Percentiles rank a stretch among this genome's conserved stretches.
Evolutionary conservation across 2,797 vertebrate genomes (phyloP).

Genomic region (Molossus molossus): DNA sequence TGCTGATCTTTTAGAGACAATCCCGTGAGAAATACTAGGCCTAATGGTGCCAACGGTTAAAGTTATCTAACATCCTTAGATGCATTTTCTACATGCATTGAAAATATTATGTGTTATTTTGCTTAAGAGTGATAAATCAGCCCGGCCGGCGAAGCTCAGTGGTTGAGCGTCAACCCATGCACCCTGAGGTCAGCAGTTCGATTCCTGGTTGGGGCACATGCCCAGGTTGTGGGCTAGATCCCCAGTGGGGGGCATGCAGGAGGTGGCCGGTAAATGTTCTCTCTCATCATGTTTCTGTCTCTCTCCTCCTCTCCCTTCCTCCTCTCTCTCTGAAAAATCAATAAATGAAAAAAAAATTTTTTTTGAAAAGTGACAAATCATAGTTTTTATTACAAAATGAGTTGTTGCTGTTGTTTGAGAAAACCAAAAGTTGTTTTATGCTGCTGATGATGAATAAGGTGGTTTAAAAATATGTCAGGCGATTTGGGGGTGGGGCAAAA

Average conservation of each 20-base stretch:
- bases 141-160: too few species aligned
- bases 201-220: too few species aligned
- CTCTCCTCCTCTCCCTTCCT: too few species aligned
- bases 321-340: too few species aligned
- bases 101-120: background rate
- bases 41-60: slow-evolving; percentile 32
- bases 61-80: slow-evolving; percentile 10
- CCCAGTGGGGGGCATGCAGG: too few species aligned
- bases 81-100: background rate
- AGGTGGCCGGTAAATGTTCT: too few species aligned
- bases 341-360: too few species aligned
- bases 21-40: background rate
- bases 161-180: too few species aligned
- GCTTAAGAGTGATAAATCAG: background rate
- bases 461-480: slow-evolving; percentile 6
- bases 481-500: background rate
- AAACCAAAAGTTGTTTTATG: slow-evolving; percentile 1
- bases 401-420: background rate
- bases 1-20: background rate
- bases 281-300: too few species aligned
- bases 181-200: too few species aligned
- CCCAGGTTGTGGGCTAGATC: too few species aligned
- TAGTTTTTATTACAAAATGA: slow-evolving; percentile 49
- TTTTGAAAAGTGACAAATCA: background rate
- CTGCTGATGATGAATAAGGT: slow-evolving; percentile 1